Percentiles rank a stretch among this genome's conserved stretches.
Conservation (phyloP, 2,113 vertebrate genomes). For the Ammodytes marinus region DNA sequence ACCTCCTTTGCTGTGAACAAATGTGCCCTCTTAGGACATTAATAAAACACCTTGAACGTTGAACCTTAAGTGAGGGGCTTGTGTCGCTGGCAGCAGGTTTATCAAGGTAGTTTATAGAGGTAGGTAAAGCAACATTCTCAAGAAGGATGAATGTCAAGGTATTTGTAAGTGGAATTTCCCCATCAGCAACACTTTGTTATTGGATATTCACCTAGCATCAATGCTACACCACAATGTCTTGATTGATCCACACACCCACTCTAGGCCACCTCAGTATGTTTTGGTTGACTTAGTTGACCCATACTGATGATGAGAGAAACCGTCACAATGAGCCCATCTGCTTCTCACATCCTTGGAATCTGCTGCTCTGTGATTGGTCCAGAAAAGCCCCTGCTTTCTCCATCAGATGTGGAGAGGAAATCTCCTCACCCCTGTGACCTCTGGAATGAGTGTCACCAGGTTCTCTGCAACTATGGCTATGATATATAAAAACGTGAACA, state of each 20-base stretch:
- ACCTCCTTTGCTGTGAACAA: too few species aligned
- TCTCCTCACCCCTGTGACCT: constrained; percentile 41
- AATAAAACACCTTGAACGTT: too few species aligned
- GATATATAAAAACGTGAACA: neutral
- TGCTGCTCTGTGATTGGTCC: constrained; percentile 27
- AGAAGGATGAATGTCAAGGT: neutral
- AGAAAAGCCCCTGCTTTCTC: constrained; percentile 48
- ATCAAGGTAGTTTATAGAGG: neutral
- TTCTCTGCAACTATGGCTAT: constrained; percentile 22
- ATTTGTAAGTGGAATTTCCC: neutral
- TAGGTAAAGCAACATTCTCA: neutral
- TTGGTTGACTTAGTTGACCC: constrained; percentile 6
- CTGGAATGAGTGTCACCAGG: constrained; percentile 36
- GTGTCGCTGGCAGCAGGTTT: constrained; percentile 7
- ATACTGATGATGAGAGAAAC: constrained; percentile 32
- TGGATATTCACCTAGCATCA: neutral
- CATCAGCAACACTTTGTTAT: neutral
- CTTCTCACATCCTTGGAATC: constrained; percentile 17
- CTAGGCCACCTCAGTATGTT: neutral
- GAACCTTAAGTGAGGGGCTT: too few species aligned
- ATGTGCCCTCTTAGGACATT: too few species aligned
- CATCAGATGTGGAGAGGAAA: constrained; percentile 61
- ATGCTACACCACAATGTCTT: neutral
- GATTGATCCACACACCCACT: neutral
- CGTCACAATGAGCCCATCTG: neutral